Conservation (phyloP, 2,888 invertebrate genomes). For the Emmelina monodactyla region DNA sequence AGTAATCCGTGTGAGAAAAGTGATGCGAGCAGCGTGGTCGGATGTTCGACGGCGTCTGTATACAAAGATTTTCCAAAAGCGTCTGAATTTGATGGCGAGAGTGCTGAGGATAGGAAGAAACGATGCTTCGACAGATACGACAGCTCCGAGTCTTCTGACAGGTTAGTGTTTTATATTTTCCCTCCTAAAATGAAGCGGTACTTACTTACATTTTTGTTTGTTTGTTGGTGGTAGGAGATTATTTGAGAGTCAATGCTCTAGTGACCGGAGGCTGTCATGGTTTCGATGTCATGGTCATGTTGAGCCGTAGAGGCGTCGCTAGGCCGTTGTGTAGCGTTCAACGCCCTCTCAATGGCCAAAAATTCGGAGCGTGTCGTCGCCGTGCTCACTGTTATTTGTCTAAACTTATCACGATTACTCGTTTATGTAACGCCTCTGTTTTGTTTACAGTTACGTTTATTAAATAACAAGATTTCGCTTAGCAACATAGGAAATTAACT, state of each 20-base stretch:
- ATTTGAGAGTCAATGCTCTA: conserved; percentile 57
- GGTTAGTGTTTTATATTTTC: conserved; percentile 65
- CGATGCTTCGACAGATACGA: conserved; percentile 91
- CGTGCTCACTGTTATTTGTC: too few species aligned
- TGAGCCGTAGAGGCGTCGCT: conserved; percentile 32
- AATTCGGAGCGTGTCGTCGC: too few species aligned
- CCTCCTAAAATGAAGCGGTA: conserved; percentile 16
- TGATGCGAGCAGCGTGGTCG: conserved; percentile 59
- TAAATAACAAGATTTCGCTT: too few species aligned
- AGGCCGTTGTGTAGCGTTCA: conserved; percentile 31
- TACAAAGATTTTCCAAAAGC: conserved; percentile 45
- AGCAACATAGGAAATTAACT: too few species aligned
- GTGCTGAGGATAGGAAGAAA: conserved; percentile 76
- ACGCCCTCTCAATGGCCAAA: conserved; percentile 47
- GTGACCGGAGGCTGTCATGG: conserved; percentile 56
- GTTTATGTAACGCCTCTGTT: too few species aligned
- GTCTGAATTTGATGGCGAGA: conserved; percentile 32
- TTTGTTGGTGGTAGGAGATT: conserved; percentile 31
- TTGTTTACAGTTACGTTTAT: too few species aligned
- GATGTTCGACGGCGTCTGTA: conserved; percentile 36
- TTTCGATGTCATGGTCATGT: conserved; percentile 62
- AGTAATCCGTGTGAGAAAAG: conserved; percentile 64
- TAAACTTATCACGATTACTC: too few species aligned
- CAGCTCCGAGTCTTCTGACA: conserved; percentile 94
- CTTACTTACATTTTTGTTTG: conserved; percentile 21